Percentiles rank a stretch among this genome's conserved stretches.
Evolutionary conservation across 2,797 vertebrate species (phyloP).

Genomic region (Sebastes vulpes): DNA sequence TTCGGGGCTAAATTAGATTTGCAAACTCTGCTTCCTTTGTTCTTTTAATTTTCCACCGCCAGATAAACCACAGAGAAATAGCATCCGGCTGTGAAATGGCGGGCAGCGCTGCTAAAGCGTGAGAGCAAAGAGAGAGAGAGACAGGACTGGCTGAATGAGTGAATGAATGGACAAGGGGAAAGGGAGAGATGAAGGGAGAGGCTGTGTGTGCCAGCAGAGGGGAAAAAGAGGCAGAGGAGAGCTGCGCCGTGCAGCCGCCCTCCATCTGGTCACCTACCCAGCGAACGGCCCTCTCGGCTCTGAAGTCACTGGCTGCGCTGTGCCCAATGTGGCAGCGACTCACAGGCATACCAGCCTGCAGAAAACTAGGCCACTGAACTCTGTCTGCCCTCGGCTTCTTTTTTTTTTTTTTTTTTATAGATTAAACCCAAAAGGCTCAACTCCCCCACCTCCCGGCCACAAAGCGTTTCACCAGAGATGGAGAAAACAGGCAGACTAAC

Average conservation of each 20-base stretch:
- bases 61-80: not conserved
- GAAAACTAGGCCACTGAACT: conserved; percentile 80
- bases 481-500: conserved; percentile 26
- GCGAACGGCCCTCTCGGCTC: conserved; percentile 54
- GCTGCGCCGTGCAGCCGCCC: conserved; percentile 41
- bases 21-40: not conserved
- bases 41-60: not conserved
- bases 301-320: conserved; percentile 64
- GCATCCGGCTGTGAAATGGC: conserved; percentile 37
- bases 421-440: conserved; percentile 64
- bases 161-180: conserved; percentile 52
- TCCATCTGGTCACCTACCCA: conserved; percentile 72
- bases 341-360: conserved; percentile 60
- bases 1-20: not conserved
- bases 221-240: conserved; percentile 39
- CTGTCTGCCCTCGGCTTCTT: conserved; percentile 59
- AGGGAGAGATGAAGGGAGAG: conserved; percentile 42
- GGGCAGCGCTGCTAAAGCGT: conserved; percentile 5
- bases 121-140: conserved; percentile 28
- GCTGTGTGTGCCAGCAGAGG: conserved; percentile 52
- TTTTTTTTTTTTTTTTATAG: conserved; percentile 52
- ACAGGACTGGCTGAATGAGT: conserved; percentile 44
- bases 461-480: conserved; percentile 47
- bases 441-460: conserved; percentile 46
- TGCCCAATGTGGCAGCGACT: conserved; percentile 64